Percentiles rank a stretch among this genome's conserved stretches.
Conservation (phyloP, 37 sponge, comb jelly and placozoan species). For the Lycopodina hypogea region DNA sequence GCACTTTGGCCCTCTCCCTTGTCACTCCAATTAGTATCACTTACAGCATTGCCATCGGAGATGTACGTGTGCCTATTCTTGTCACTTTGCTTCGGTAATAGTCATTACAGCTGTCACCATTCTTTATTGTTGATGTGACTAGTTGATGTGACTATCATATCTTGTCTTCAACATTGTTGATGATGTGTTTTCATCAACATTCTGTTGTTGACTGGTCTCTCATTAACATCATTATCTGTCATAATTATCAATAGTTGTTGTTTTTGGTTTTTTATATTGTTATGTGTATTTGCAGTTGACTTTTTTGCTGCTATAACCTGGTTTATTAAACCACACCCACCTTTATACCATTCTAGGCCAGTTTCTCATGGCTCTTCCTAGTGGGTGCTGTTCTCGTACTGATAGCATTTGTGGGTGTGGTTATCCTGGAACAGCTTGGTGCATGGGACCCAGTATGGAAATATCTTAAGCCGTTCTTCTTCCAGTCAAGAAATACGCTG, state of each 20-base stretch:
- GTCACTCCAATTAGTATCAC: constrained; percentile 80
- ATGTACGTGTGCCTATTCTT: constrained; percentile 41
- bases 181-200: too few relatives aligned
- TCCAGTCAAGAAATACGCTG: constrained; percentile 4
- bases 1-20: constrained; percentile 72
- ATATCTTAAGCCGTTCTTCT: constrained; percentile 15
- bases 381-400: constrained; percentile 57
- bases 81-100: background rate
- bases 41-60: constrained; percentile 65
- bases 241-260: too few relatives aligned
- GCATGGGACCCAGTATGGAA: constrained; percentile 79
- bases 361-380: constrained; percentile 52
- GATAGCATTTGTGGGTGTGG: constrained; percentile 58
- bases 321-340: background rate
- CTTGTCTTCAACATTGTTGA: background rate
- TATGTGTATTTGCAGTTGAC: too few relatives aligned
- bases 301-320: too few relatives aligned
- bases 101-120: background rate
- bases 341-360: constrained; percentile 27
- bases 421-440: constrained; percentile 61
- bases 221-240: too few relatives aligned
- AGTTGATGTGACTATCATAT: background rate
- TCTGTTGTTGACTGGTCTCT: too few relatives aligned
- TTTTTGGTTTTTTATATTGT: too few relatives aligned
- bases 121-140: background rate